Evolutionary conservation across 2,888 invertebrate species (phyloP).

Genomic region (Pimpla rufipes): DNA sequence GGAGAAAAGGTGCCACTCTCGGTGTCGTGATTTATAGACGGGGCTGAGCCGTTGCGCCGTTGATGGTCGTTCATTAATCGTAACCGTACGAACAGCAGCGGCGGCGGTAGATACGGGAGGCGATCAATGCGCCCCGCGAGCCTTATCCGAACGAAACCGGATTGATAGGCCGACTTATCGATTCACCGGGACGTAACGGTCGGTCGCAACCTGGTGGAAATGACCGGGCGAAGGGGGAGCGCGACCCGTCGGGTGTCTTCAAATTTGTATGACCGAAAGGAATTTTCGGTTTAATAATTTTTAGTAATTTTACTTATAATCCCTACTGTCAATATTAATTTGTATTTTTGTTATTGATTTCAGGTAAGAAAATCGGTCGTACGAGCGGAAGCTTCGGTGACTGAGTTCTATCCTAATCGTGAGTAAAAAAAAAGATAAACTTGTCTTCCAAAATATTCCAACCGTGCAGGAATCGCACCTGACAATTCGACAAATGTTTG

Average conservation of each 20-base stretch:
- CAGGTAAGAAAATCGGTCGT: slow-evolving; percentile 56
- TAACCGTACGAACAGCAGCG: slow-evolving; percentile 76
- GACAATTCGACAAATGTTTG: no score
- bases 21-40: slow-evolving; percentile 79
- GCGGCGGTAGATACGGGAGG: slow-evolving; percentile 73
- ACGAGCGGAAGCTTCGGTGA: slow-evolving; percentile 10
- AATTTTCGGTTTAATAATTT: not conserved
- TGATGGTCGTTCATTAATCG: slow-evolving; percentile 84
- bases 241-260: not conserved
- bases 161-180: slow-evolving; percentile 83
- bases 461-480: not conserved
- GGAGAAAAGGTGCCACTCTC: slow-evolving; percentile 38
- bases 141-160: slow-evolving; percentile 81
- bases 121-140: slow-evolving; percentile 79
- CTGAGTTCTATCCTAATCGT: slow-evolving; percentile 8
- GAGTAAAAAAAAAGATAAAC: slow-evolving; percentile 18
- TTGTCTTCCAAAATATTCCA: not conserved
- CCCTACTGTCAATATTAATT: slow-evolving; percentile 13
- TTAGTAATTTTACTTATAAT: not conserved
- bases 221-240: not conserved
- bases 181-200: slow-evolving; percentile 66
- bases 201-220: slow-evolving; percentile 26
- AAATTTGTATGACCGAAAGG: not conserved
- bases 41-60: slow-evolving; percentile 70
- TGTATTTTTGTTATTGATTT: slow-evolving; percentile 44